Conservation (phyloP, 2,888 invertebrate genomes). For the Zhuqinia jingwanae region DNA sequence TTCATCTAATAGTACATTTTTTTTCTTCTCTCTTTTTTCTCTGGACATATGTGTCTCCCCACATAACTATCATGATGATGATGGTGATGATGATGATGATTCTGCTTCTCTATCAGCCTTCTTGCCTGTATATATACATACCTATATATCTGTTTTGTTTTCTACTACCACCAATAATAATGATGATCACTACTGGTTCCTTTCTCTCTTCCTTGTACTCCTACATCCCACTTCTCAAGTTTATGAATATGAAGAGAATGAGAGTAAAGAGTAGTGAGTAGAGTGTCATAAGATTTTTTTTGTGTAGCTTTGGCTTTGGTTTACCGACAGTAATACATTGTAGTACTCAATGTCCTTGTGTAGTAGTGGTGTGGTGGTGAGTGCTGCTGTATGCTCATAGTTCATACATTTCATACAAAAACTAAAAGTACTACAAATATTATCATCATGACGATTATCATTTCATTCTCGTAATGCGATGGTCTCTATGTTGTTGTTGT, state of each 20-base stretch:
- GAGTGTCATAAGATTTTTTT: conserved; percentile 40
- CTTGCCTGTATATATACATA: neutral
- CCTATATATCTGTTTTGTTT: neutral
- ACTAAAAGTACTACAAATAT: neutral
- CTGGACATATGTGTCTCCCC: conserved; percentile 32
- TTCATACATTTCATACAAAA: conserved; percentile 20
- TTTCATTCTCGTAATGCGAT: conserved; percentile 23
- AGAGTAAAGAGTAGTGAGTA: too few relatives aligned
- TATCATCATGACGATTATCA: conserved; percentile 1
- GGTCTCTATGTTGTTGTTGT: neutral
- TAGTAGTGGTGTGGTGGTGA: too few relatives aligned
- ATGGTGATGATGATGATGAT: too few relatives aligned
- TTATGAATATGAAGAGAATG: conserved; percentile 47
- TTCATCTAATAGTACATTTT: conserved; percentile 10
- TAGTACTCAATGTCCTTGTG: too few relatives aligned
- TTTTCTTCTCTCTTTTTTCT: neutral
- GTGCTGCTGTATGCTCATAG: too few relatives aligned
- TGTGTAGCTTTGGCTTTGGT: conserved; percentile 53
- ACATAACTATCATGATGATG: neutral
- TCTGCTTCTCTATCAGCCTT: too few relatives aligned
- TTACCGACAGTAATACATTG: conserved; percentile 43
- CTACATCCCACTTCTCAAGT: neutral
- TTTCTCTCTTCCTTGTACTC: conserved; percentile 11
- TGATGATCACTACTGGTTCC: neutral
- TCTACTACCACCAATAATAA: conserved; percentile 16